Percentiles rank a stretch among this genome's conserved stretches.
Evolutionary conservation across 2,113 vertebrate species (phyloP).

Genomic region (Psittacara wagleri): DNA sequence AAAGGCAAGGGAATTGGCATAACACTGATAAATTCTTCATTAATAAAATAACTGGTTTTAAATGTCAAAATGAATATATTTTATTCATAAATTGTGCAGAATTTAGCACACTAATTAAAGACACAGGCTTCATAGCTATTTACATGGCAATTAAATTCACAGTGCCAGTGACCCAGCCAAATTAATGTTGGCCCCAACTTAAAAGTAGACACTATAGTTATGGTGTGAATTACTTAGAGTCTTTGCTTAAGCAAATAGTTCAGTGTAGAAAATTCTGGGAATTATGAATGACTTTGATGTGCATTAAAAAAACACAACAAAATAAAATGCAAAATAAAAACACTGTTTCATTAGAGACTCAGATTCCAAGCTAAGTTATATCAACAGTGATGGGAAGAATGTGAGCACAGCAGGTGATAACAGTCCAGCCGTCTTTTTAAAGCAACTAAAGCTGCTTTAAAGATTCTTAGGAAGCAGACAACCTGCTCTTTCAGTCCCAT

Average conservation of each 20-base stretch:
- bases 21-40: constrained; percentile 54
- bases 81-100: constrained; percentile 60
- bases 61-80: constrained; percentile 47
- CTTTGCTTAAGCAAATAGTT: constrained; percentile 53
- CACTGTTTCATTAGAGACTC: constrained; percentile 35
- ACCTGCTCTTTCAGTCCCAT: not conserved
- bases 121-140: constrained; percentile 44
- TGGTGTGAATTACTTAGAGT: not conserved
- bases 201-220: constrained; percentile 50
- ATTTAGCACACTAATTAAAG: constrained; percentile 60
- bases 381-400: constrained; percentile 35
- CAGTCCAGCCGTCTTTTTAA: not conserved
- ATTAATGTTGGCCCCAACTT: constrained; percentile 66
- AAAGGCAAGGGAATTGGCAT: constrained; percentile 57
- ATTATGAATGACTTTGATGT: constrained; percentile 53
- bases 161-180: constrained; percentile 57
- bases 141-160: constrained; percentile 61
- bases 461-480: not conserved
- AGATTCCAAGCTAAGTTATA: constrained; percentile 46
- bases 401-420: not conserved
- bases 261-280: constrained; percentile 50
- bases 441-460: not conserved
- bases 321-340: constrained; percentile 61
- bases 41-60: constrained; percentile 59
- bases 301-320: not conserved